Base-by-base conservation (phyloP, 53 echinoderm and acorn worm species). In the Temnopleurus reevesii region DNA sequence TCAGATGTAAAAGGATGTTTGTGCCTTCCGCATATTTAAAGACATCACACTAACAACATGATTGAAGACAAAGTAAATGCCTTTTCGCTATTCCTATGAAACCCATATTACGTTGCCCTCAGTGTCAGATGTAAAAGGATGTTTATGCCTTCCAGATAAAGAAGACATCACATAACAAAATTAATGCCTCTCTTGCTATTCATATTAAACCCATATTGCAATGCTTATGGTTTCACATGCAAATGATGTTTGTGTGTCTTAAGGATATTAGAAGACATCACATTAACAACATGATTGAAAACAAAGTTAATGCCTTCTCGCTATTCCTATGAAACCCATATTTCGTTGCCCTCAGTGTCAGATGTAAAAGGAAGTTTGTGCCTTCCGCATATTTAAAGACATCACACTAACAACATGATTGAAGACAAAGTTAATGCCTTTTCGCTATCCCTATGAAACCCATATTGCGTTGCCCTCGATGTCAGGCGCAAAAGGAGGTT, bases 361-460 rank as follows among this genome's bases (percentile, higher is more conserved):
- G n/a, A n/a, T n/a, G n/a, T n/a, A n/a, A n/a, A n/a, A n/a, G n/a
- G n/a, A n/a, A n/a, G n/a, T n/a, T n/a, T n/a, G n/a, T n/a, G n/a
- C 71, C 36, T 71, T 19, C 38, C 41, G 43, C 21, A 24, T n/a
- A 41, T 71, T n/a, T n/a, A n/a, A n/a, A 23, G 28, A 43, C 33
- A 71, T 41, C 36, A n/a, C 23, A 71, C 8, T 71, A n/a, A 41
- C 41, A n/a, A 71, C 71, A 71, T 71, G 71, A 71, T 41, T 71
- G 71, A 71, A 71, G 41, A 71, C 43, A 66, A 66, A 71, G 41
- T 43, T 71, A 21, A 21, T 25, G 19, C 71, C 26, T 71, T 71
- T 41, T 71, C 23, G 71, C 71, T 38, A 13, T 29, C 21, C 35
- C 38, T 9, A 35, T 41, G n/a, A n/a, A 2, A 71, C 36, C 36